These are phyloP conservation scores for Hypanus sabinus DNA, from an alignment of 2,113 vertebrate genomes.

Conservation along the genomic window DNA sequence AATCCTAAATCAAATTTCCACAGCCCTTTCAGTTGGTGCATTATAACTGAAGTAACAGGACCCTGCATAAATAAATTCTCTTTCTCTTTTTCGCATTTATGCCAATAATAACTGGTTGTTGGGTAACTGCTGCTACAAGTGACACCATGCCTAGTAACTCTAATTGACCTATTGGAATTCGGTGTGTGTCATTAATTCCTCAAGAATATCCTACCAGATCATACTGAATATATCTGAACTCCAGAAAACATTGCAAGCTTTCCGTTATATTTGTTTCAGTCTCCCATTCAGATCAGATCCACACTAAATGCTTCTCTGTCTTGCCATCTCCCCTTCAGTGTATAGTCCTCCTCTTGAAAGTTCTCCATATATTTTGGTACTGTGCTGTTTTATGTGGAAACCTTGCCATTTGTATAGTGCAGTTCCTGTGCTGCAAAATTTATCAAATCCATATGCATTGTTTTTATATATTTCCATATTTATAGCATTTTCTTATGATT, in stretches of 20 bases:
- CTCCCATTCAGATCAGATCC: not conserved
- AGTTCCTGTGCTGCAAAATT: not conserved
- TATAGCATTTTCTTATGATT: too few species aligned
- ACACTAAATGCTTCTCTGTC: not conserved
- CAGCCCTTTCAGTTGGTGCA: not conserved
- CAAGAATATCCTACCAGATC: not conserved
- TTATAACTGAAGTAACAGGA: not conserved
- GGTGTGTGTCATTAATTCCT: not conserved
- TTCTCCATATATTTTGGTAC: not conserved
- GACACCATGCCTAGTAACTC: not conserved
- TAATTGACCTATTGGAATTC: not conserved
- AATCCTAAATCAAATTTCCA: not conserved
- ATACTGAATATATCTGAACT: not conserved
- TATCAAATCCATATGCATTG: not conserved
- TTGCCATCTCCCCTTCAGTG: not conserved
- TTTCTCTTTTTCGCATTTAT: too few species aligned
- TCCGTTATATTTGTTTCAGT: not conserved
- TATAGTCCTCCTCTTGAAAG: not conserved
- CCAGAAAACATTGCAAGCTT: not conserved
- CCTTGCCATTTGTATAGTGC: not conserved
- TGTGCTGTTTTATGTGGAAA: not conserved
- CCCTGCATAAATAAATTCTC: not conserved
- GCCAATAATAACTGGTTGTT: not conserved
- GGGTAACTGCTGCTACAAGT: not conserved
- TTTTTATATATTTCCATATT: too few species aligned